phyloP scores from a whole-genome alignment of 2,113 vertebrate genomes.

The Dipodomys spectabilis region DNA sequence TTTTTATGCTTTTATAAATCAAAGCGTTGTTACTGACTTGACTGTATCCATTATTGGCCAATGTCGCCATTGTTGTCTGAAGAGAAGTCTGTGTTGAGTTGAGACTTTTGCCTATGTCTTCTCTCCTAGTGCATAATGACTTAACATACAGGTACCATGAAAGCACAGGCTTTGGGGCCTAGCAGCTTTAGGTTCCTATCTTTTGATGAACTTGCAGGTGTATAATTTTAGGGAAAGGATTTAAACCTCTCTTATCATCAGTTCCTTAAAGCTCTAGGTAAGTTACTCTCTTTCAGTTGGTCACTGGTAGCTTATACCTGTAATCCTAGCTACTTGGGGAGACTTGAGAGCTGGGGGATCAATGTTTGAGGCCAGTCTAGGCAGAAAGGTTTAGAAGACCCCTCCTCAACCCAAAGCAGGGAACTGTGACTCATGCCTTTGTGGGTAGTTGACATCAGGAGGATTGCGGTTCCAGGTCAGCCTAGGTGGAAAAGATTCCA shows the following conservation, averaged over 20 bases:
- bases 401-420: too few species aligned
- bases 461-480: too few species aligned
- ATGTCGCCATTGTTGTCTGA: not conserved
- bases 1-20: not conserved
- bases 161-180: not conserved
- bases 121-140: not conserved
- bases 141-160: not conserved
- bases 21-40: not conserved
- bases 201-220: not conserved
- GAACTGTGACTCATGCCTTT: too few species aligned
- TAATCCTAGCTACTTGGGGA: too few species aligned
- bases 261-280: not conserved
- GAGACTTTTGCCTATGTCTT: not conserved
- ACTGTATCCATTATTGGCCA: not conserved
- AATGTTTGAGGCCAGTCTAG: too few species aligned
- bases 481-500: too few species aligned
- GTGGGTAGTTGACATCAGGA: too few species aligned
- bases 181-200: not conserved
- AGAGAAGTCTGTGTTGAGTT: not conserved
- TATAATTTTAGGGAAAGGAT: not conserved
- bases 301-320: not conserved
- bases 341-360: too few species aligned
- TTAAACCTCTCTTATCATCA: not conserved
- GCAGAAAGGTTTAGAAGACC: too few species aligned
- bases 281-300: too few species aligned